phyloP scores from a whole-genome alignment of 2,888 invertebrate species.

The Helicoverpa assulta region DNA sequence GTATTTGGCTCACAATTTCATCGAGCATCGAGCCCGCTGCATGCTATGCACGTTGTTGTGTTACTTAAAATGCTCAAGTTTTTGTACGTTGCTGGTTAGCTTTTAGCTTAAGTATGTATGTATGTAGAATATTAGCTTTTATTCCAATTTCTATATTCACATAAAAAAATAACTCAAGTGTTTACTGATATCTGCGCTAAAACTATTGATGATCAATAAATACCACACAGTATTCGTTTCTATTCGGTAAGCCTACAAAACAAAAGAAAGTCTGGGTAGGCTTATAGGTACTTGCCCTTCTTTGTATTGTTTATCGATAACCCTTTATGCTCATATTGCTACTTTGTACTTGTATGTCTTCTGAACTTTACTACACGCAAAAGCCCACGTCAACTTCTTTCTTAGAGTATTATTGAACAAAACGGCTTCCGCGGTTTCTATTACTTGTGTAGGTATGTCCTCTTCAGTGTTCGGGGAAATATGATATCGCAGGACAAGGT shows the following conservation, averaged over 20 bases:
- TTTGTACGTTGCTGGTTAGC: too few species aligned
- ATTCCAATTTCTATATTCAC: too few species aligned
- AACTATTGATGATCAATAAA: too few species aligned
- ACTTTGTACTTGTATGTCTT: constrained; percentile 23
- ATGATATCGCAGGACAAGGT: constrained; percentile 17
- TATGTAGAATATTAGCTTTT: too few species aligned
- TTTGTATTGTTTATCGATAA: constrained; percentile 9
- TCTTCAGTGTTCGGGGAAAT: constrained; percentile 17
- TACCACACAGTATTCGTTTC: too few species aligned
- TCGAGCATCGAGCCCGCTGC: too few species aligned
- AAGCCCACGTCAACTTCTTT: constrained; percentile 1
- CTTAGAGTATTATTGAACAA: constrained; percentile 18
- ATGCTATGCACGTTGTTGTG: neutral
- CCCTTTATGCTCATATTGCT: neutral
- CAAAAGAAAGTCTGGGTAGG: too few species aligned
- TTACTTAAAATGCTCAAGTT: too few species aligned
- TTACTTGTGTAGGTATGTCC: constrained; percentile 14
- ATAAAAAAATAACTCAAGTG: too few species aligned
- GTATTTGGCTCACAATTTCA: neutral
- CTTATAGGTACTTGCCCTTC: neutral
- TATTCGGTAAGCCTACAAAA: too few species aligned
- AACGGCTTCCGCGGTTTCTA: constrained; percentile 25
- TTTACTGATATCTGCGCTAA: too few species aligned
- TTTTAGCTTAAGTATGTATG: too few species aligned
- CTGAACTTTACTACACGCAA: constrained; percentile 7